phyloP scores from a whole-genome alignment of 2,888 invertebrate species.

The Spodoptera exigua region DNA sequence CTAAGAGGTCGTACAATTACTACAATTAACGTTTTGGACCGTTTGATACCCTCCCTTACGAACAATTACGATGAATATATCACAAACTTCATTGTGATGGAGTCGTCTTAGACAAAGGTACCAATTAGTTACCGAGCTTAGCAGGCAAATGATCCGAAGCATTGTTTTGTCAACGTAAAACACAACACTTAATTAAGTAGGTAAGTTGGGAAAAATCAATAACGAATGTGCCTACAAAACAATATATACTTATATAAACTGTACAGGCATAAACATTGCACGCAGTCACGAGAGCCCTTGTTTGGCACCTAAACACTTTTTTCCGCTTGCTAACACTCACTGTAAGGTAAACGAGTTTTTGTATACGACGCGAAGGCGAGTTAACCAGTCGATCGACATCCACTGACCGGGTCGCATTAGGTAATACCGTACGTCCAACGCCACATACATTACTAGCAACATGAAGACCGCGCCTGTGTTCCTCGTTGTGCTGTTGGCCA shows the following conservation, averaged over 20 bases:
- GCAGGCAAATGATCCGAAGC: conserved; percentile 25
- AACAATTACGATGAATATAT: conserved; percentile 26
- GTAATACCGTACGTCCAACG: conserved; percentile 23
- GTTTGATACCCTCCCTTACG: conserved; percentile 17
- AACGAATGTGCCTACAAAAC: conserved; percentile 7
- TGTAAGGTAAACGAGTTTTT: conserved; percentile 57
- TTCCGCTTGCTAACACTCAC: conserved; percentile 50
- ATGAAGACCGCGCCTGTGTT: conserved; percentile 78
- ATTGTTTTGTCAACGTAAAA: conserved; percentile 28
- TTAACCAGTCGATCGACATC: conserved; percentile 69
- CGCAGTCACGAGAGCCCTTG: conserved; percentile 48
- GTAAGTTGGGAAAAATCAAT: conserved; percentile 42
- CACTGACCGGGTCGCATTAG: conserved; percentile 68
- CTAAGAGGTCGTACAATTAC: conserved; percentile 11
- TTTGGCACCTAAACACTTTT: conserved; percentile 31
- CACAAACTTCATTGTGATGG: conserved; percentile 15
- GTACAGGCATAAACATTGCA: conserved; percentile 13
- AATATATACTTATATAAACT: conserved; percentile 8
- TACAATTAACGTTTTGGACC: conserved; percentile 20
- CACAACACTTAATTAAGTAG: conserved; percentile 18
- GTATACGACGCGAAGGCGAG: conserved; percentile 51
- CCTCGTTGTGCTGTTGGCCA: conserved; percentile 71
- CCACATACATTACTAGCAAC: conserved; percentile 55
- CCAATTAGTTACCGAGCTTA: conserved; percentile 13
- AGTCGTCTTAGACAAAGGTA: conserved; percentile 22